phyloP scores from a whole-genome alignment of 2,888 invertebrate genomes.

The Corbicula japonica region DNA sequence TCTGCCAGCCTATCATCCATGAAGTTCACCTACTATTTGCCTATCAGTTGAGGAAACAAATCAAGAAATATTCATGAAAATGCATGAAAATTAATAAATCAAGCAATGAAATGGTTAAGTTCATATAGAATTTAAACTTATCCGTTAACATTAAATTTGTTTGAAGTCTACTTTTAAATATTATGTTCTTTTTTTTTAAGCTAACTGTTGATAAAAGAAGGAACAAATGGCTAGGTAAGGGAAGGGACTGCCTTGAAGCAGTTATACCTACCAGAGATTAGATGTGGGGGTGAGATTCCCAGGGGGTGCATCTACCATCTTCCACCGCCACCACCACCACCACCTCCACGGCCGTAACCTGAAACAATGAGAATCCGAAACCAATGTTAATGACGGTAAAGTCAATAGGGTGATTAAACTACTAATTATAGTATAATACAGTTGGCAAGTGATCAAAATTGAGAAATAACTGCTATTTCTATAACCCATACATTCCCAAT shows the following conservation, averaged over 20 bases:
- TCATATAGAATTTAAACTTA: not conserved
- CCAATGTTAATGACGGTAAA: too few species aligned
- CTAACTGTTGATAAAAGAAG: not conserved
- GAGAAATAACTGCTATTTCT: too few species aligned
- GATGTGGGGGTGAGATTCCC: constrained; percentile 35
- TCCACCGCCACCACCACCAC: constrained; percentile 28
- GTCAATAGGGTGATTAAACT: too few species aligned
- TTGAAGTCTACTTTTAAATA: not conserved
- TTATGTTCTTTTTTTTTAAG: constrained; percentile 5
- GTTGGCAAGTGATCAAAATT: too few species aligned
- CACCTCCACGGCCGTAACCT: constrained; percentile 61
- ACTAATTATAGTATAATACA: too few species aligned
- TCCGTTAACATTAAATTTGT: not conserved
- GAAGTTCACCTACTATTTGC: constrained; percentile 42
- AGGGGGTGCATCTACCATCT: constrained; percentile 33
- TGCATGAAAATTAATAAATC: constrained; percentile 4
- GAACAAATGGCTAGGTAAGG: not conserved
- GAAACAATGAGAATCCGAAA: not conserved
- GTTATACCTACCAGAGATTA: constrained; percentile 29
- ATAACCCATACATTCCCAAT: too few species aligned
- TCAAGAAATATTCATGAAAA: constrained; percentile 18
- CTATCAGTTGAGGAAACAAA: constrained; percentile 47
- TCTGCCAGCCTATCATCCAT: constrained; percentile 44
- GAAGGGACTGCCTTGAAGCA: not conserved
- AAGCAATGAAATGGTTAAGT: constrained; percentile 9